Percentiles rank a stretch among this genome's conserved stretches.
Conservation (phyloP, 2,113 vertebrate species). For the Asarcornis scutulata region DNA sequence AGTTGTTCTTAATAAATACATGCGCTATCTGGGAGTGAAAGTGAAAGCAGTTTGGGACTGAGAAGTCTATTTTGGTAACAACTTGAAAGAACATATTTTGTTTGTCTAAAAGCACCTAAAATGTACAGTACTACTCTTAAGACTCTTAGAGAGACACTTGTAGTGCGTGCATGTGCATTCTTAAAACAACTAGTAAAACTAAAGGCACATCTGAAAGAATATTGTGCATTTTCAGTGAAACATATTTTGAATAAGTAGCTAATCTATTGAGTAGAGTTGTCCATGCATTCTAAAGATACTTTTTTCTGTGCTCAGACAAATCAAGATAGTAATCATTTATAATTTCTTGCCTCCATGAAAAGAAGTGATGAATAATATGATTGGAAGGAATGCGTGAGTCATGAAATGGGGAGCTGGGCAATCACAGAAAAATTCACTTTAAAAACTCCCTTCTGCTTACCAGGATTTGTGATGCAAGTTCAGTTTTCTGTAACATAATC, state of each 20-base stretch:
- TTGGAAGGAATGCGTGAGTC: slow-evolving; percentile 64
- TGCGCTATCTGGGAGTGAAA: neutral
- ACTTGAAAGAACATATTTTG: neutral
- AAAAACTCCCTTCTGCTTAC: slow-evolving; percentile 25
- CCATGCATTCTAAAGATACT: slow-evolving; percentile 60
- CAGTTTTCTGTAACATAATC: slow-evolving; percentile 26
- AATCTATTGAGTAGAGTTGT: slow-evolving; percentile 44
- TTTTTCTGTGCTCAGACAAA: slow-evolving; percentile 51
- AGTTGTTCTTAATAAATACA: neutral
- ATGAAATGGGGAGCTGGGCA: slow-evolving; percentile 55
- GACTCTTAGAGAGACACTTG: neutral
- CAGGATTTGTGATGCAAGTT: neutral
- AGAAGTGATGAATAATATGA: slow-evolving; percentile 63
- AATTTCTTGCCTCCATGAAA: slow-evolving; percentile 65
- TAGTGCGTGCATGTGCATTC: neutral
- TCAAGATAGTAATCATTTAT: slow-evolving; percentile 64
- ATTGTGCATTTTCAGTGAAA: slow-evolving; percentile 37
- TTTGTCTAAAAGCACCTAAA: neutral
- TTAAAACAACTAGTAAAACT: slow-evolving; percentile 9
- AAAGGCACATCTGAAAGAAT: neutral
- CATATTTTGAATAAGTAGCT: slow-evolving; percentile 34
- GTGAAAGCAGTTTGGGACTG: neutral
- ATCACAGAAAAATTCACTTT: slow-evolving; percentile 50
- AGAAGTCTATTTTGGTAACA: neutral
- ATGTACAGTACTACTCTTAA: neutral